Percentiles rank a stretch among this genome's conserved stretches.
Evolutionary conservation across 2,888 invertebrate species (phyloP).

Genomic region (Caenorhabditis sp.): DNA sequence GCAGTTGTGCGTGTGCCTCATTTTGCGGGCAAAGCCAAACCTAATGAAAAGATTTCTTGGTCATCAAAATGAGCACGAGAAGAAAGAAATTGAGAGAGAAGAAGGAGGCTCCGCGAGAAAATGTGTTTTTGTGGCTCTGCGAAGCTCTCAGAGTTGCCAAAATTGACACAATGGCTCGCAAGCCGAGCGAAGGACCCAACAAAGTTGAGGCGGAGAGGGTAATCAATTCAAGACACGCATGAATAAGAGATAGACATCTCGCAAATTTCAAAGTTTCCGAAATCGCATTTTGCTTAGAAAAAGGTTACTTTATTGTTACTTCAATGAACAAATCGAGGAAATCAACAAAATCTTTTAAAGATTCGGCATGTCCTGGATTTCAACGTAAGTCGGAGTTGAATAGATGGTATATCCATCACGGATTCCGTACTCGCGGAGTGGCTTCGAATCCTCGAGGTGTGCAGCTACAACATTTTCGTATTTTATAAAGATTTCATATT

Average conservation of each 20-base stretch:
- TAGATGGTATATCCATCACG: slow-evolving; percentile 69
- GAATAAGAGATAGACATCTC: slow-evolving; percentile 54
- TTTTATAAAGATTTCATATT: neutral
- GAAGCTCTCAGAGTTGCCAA: slow-evolving; percentile 46
- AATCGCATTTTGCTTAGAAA: slow-evolving; percentile 1
- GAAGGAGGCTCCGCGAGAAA: slow-evolving; percentile 11
- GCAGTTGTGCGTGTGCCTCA: slow-evolving; percentile 11
- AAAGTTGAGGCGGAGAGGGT: slow-evolving; percentile 48
- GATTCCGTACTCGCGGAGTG: slow-evolving; percentile 59
- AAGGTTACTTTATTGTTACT: neutral
- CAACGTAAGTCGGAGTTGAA: slow-evolving; percentile 68
- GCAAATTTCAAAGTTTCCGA: slow-evolving; percentile 32
- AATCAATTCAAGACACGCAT: slow-evolving; percentile 57
- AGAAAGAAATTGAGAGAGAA: neutral
- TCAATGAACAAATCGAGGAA: neutral
- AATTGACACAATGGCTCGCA: slow-evolving; percentile 53
- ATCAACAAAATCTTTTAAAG: slow-evolving; percentile 40
- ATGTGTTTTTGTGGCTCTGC: slow-evolving; percentile 25
- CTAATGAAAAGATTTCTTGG: slow-evolving; percentile 59
- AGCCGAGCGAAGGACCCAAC: slow-evolving; percentile 25
- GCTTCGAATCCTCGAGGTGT: slow-evolving; percentile 54
- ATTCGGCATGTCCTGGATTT: slow-evolving; percentile 69
- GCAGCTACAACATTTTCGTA: slow-evolving; percentile 49
- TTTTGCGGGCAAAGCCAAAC: slow-evolving; percentile 48
- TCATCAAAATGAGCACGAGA: slow-evolving; percentile 36